Evolutionary conservation across 2,888 invertebrate genomes (phyloP), one percentile per base, ranked within the genome.

Genomic region (Ophraella communa): DNA sequence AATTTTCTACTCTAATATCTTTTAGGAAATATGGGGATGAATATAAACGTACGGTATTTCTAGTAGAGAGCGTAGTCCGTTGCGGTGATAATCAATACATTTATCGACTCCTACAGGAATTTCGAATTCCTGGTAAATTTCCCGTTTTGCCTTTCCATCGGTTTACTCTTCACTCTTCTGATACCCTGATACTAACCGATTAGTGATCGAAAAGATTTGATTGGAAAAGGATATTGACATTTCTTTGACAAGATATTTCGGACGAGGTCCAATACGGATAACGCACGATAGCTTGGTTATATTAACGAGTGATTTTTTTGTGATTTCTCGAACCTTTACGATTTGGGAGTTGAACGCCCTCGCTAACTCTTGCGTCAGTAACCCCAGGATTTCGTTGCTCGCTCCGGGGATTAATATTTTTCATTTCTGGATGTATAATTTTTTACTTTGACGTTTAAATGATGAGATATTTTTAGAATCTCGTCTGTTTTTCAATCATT

Each of bases 171-270:
- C 63, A 35, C 21, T 35, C 44, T 76, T 61, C 76, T 77, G 76
- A 51, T 72, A 45, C 70, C 75, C 77, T 75, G 75, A 21, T 74
- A 64, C 58, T 59, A 63, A 72, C 64, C 74, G 74, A 77, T 76
- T 73, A 73, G 76, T 70, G 74, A 74, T 74, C 74, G 75, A 71
- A 75, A 74, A 74, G 75, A 74, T 71, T 70, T 71, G 71, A 74
- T 74, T 73, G 73, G 72, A 27, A 62, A 67, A 52, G 56, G 58
- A 10, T 62, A 62, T 66, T 49, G 60, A 47, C 57, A 60, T 47
- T 27, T 49, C 4, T 57, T 52, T 51, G 62, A 62, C 30, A 51
- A 33, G 56, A 1, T 14, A 39, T 39, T 39, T 39, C 2, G 17
- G 14, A 39, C 2, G 7, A 14, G 5, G 14, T 39, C 17, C 35